These are phyloP conservation scores for Sarcophaga variegata DNA, from an alignment of 2,888 invertebrate genomes.

Conservation along the genomic window DNA sequence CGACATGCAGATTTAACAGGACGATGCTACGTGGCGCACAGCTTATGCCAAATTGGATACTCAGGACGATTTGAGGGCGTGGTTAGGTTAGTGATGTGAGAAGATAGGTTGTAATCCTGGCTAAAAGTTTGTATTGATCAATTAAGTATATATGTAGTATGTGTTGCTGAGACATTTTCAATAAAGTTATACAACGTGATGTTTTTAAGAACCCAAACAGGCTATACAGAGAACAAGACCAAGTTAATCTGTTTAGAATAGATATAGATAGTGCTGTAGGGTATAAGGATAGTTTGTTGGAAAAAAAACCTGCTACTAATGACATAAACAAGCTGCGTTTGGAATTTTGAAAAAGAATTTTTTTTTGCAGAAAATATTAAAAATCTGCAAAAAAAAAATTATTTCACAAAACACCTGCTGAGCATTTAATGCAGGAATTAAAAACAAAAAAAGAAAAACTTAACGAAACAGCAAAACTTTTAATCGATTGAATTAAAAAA, in stretches of 20 bases:
- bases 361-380: conserved; percentile 1
- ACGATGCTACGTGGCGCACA: no score
- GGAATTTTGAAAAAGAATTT: conserved; percentile 38
- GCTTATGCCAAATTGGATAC: no score
- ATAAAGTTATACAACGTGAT: neutral
- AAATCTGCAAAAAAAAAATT: conserved; percentile 38
- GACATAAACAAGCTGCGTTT: conserved; percentile 56
- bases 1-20: no score
- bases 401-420: conserved; percentile 67
- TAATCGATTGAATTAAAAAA: conserved; percentile 77
- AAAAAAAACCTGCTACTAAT: conserved; percentile 33
- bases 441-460: conserved; percentile 57
- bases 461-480: conserved; percentile 68
- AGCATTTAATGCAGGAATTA: conserved; percentile 77
- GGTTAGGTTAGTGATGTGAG: no score
- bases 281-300: no score
- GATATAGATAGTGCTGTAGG: no score
- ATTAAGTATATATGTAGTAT: no score
- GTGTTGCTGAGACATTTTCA: no score
- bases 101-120: no score
- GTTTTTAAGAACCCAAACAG: neutral
- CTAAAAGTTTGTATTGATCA: no score
- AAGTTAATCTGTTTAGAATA: conserved; percentile 26
- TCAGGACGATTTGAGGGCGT: no score
- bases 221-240: neutral